Base-by-base conservation (phyloP, 2,113 vertebrate genomes). In the Felis chaus region DNA sequence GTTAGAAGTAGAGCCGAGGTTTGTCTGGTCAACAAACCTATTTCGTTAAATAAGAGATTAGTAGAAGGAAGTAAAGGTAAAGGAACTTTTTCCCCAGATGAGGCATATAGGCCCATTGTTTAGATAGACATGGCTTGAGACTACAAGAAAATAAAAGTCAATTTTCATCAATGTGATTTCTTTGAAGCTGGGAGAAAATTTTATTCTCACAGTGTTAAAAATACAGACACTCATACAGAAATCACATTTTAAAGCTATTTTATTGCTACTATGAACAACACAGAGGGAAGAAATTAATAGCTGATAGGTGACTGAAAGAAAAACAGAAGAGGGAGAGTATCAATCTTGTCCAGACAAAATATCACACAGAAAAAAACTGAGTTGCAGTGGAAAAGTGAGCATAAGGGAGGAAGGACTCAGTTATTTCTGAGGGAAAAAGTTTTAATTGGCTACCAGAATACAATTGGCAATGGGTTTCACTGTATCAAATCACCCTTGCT, bases 201-300 rank as follows among this genome's bases (percentile, higher is more conserved):
- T n/a, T 78, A 80, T 90, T 85, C 27, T 91, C 78, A 76, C 50
- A 48, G 87, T 84, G 63, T 86, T 78, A 94, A 39, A 21, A 82
- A 91, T 29, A 66, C 14, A 63, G 21, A 74, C 50, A 48, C 25
- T 90, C 45, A 87, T 10, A 55, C 4, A 61, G 53, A 79, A 4
- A 90, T 66, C 36, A 82, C 73, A 45, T 81, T 89, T 93, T 14
- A 68, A 95, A 93, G 86, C 19, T 31, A 65, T 61, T 94, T 53
- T 97, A 73, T 84, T 94, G 81, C 76, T 48, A 48, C 57, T 50
- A 83, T 92, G 45, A 81, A 39, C 79, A 94, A 53, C 29, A 73
- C 57, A 83, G 69, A 82, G 13, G 23, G n/a, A 61, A 84, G 55
- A 91, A 36, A 78, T 73, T 63, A 94, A 74, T 7, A 78, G 14